Evolutionary conservation across 23 tunicate genomes (phyloP), one percentile per base, ranked within the genome.

Genomic region (Botrylloides violaceus): DNA sequence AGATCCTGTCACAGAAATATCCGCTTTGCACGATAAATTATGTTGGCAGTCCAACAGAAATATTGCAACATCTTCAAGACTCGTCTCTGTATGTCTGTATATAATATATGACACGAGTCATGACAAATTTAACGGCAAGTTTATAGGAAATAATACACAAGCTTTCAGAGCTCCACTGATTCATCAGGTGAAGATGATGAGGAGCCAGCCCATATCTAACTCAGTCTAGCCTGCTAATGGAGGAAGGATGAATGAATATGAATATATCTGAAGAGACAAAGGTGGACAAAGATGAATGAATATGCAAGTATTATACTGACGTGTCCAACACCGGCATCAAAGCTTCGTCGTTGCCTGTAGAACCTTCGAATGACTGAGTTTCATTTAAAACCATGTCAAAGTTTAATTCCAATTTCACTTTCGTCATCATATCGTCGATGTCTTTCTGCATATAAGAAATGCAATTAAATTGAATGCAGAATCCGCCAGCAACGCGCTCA

Each of bases 1-100:
- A 20, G 87, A 18, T 37, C 30, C 30, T 7, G 37, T 34, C n/a
- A 84, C 28, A 25, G 71, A 33, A 7, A 84, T 50, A 36, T 84
- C 92, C 12, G 92, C 73, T 15, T 30, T 28, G 50, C 92, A 84
- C 35, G 55, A 29, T 19, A 70, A 30, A 0, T 38, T 56, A n/a
- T 63, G 43, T 24, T 58, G 36, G 56, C 92, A 84, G 61, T 66
- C 53, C 9, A 43, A 7, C 53, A 43, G 15, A 43, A 43, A 43
- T 15, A 9, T 43, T 9, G 53, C 53, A 9, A 43, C 53, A 43
- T 43, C 53, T 7, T 9, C 15, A 7, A 43, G 15, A 7, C 12
- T 43, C 15, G 53, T 43, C 15, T 43, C 53, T 15, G 53, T 43
- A 15, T 7, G 15, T 43, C 53, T 43, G 53, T 15, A 43, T n/a